These are phyloP conservation scores for Micropoecilia bifurca DNA, from an alignment of 2,797 vertebrate genomes.

Conservation along the genomic window DNA sequence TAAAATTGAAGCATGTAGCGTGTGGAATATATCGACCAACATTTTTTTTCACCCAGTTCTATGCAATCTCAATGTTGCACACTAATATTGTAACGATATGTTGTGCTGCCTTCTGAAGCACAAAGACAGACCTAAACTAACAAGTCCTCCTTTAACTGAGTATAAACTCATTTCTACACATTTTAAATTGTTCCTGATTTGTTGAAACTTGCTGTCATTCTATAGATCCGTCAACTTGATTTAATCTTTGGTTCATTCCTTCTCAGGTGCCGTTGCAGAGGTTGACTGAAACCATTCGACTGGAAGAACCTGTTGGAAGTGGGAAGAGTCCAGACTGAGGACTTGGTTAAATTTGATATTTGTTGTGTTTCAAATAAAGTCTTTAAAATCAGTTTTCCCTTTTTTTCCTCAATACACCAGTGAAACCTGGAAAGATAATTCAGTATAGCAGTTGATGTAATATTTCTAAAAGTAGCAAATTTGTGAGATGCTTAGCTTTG, in stretches of 20 bases:
- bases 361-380: conserved; percentile 56
- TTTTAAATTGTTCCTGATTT: not conserved
- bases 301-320: conserved; percentile 14
- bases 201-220: not conserved
- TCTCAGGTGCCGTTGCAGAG: conserved; percentile 53
- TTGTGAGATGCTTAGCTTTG: not conserved
- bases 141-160: not conserved
- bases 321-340: conserved; percentile 6
- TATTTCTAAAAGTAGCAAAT: not conserved
- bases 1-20: not conserved
- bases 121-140: not conserved
- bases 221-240: not conserved
- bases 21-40: not conserved
- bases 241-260: not conserved
- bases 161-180: not conserved
- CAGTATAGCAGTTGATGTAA: not conserved
- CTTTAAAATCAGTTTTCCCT: not conserved
- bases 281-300: conserved; percentile 7
- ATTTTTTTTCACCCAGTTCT: not conserved
- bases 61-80: not conserved
- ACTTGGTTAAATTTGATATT: conserved; percentile 16
- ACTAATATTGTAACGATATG: not conserved
- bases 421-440: not conserved
- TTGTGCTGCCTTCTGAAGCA: not conserved
- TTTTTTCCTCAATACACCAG: not conserved